Evolutionary conservation across 2,888 invertebrate species (phyloP).

Genomic region (Apodemia zela): DNA sequence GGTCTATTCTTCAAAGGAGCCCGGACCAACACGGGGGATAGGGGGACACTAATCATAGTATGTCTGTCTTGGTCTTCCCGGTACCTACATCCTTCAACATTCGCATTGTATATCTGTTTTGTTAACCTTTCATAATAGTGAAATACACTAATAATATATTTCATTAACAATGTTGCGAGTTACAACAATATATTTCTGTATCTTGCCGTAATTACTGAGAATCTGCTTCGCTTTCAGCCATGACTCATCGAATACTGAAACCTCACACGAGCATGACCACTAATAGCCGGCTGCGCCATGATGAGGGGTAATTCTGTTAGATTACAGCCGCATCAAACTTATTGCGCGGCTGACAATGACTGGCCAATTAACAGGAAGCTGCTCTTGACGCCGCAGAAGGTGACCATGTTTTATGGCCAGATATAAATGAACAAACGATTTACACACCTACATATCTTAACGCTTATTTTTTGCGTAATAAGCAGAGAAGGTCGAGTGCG

Average conservation of each 20-base stretch:
- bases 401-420: background rate
- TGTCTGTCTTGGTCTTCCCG: too few species aligned
- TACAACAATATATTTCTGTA: background rate
- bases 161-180: background rate
- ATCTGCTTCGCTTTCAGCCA: background rate
- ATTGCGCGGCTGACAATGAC: background rate
- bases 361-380: background rate
- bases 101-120: too few species aligned
- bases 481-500: too few species aligned
- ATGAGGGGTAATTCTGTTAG: background rate
- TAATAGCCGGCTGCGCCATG: background rate
- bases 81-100: too few species aligned
- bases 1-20: too few species aligned
- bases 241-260: slow-evolving; percentile 1
- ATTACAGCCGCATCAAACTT: background rate
- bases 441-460: too few species aligned
- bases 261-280: background rate
- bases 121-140: too few species aligned
- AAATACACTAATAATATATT: too few species aligned
- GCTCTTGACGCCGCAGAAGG: background rate
- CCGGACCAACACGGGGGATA: too few species aligned
- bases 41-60: too few species aligned
- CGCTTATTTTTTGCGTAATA: too few species aligned
- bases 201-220: background rate
- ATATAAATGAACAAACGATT: too few species aligned